These are phyloP conservation scores for Psilopogon haemacephalus DNA, from an alignment of 2,113 vertebrate genomes.

Conservation along the genomic window DNA sequence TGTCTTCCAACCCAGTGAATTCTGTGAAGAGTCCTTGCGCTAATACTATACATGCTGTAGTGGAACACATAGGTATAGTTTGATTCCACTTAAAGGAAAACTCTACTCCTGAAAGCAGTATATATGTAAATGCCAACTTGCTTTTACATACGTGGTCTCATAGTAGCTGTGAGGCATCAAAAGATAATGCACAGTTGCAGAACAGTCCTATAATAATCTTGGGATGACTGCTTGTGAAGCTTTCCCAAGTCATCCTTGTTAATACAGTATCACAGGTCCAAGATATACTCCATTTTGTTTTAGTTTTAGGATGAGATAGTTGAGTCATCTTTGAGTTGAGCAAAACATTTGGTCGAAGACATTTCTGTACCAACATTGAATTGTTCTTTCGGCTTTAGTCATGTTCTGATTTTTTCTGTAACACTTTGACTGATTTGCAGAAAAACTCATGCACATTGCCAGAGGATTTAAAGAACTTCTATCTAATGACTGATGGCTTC, in stretches of 20 bases:
- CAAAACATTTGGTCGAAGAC: neutral
- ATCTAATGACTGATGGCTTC: slow-evolving; percentile 92
- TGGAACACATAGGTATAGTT: neutral
- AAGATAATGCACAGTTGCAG: neutral
- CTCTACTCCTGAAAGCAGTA: fast-evolving
- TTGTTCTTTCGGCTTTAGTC: neutral
- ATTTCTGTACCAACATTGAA: neutral
- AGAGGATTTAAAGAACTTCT: slow-evolving; percentile 94
- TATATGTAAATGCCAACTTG: neutral
- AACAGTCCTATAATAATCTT: neutral
- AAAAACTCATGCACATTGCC: slow-evolving; percentile 90
- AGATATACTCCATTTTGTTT: neutral
- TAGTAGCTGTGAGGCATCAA: neutral
- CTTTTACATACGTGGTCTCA: neutral
- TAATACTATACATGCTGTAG: neutral
- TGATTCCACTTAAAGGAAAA: neutral
- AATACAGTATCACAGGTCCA: neutral
- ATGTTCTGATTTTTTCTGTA: neutral
- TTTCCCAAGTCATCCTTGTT: neutral
- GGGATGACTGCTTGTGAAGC: neutral
- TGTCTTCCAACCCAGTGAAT: too few species aligned
- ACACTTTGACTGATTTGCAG: slow-evolving; percentile 70
- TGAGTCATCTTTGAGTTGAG: neutral
- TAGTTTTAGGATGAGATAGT: neutral
- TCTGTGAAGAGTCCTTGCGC: neutral